Evolutionary conservation across 2,888 invertebrate genomes (phyloP), one percentile per base, ranked within the genome.

Genomic region (Geophilus truncorum): DNA sequence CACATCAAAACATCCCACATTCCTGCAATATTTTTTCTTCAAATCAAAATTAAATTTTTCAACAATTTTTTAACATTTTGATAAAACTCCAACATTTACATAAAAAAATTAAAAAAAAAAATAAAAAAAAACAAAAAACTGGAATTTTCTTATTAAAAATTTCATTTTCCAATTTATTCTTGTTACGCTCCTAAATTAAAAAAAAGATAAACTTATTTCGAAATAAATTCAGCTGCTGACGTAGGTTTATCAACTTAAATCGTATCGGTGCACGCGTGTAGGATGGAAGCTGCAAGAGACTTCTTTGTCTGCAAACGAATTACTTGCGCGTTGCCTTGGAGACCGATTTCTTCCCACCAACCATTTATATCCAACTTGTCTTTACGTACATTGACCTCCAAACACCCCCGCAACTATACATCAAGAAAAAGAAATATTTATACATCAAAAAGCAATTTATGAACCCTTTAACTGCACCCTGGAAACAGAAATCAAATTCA

Each of bases 221-320:
- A 62, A 62, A 21, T 23, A 23, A 62, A 62, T 62, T 62, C 62
- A 62, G 62, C 23, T 25, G 21, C 25, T 62, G 10, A 23, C 15
- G 62, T 62, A 23, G 7, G 62, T 23, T 62, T 62, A 62, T 62
- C 62, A 62, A 62, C 62, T 62, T 62, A 62, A 62, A 62, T 62
- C 62, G 62, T 62, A 62, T 62, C 62, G 32, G 45, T 45, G 45
- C 45, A 45, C n/a, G 45, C 45, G 45, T 45, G 45, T 45, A 23
- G 21, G 62, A 62, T 18, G n/a, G 62, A 12, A 62, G 23, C 62
- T 62, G 62, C 62, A 62, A 62, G 62, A 62, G 62, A 62, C 23
- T 21, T 62, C 62, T 25, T 62, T 62, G 62, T 62, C 62, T 62
- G 62, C 62, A 62, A 62, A 62, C 62, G 62, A 62, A 62, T 62